Percentiles rank a stretch among this genome's conserved stretches.
phyloP scores from a whole-genome alignment of 2,888 invertebrate species.

The Pachliopta kotzebuea region DNA sequence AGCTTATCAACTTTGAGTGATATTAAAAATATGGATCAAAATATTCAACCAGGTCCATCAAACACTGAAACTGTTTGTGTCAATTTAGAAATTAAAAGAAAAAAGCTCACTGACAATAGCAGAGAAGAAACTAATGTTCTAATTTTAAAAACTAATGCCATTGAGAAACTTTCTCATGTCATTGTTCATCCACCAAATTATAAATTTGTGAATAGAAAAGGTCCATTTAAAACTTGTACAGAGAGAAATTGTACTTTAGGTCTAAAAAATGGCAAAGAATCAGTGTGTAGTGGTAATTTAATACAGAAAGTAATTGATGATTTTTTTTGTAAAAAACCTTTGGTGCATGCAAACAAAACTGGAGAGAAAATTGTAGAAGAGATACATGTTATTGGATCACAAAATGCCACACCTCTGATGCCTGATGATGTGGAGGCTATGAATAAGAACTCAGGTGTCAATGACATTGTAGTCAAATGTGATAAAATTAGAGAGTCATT shows the following conservation, averaged over 20 bases:
- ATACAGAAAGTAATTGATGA: slow-evolving; percentile 57
- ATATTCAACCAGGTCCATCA: slow-evolving; percentile 36
- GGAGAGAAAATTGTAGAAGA: slow-evolving; percentile 32
- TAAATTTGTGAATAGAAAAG: slow-evolving; percentile 66
- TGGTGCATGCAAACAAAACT: slow-evolving; percentile 36
- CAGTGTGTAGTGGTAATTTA: slow-evolving; percentile 40
- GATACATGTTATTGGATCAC: slow-evolving; percentile 30
- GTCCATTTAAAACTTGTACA: slow-evolving; percentile 43
- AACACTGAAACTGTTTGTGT: slow-evolving; percentile 56
- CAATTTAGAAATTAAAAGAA: slow-evolving; percentile 56
- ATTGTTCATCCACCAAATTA: slow-evolving; percentile 75
- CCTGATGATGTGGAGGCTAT: slow-evolving; percentile 55
- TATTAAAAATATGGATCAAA: slow-evolving; percentile 46
- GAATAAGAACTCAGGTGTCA: slow-evolving; percentile 60
- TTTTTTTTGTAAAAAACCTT: slow-evolving; percentile 50
- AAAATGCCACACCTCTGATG: slow-evolving; percentile 37
- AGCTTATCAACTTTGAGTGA: slow-evolving; percentile 46
- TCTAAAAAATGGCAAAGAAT: slow-evolving; percentile 49
- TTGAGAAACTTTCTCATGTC: slow-evolving; percentile 69
- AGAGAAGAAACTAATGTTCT: slow-evolving; percentile 66
- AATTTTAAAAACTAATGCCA: slow-evolving; percentile 73
- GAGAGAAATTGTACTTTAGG: slow-evolving; percentile 39
- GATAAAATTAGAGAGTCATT: slow-evolving; percentile 44
- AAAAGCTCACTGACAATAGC: slow-evolving; percentile 33
- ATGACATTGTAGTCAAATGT: slow-evolving; percentile 45